Evolutionary conservation across 2,113 vertebrate genomes (phyloP).

Genomic region (Ahaetulla prasina): DNA sequence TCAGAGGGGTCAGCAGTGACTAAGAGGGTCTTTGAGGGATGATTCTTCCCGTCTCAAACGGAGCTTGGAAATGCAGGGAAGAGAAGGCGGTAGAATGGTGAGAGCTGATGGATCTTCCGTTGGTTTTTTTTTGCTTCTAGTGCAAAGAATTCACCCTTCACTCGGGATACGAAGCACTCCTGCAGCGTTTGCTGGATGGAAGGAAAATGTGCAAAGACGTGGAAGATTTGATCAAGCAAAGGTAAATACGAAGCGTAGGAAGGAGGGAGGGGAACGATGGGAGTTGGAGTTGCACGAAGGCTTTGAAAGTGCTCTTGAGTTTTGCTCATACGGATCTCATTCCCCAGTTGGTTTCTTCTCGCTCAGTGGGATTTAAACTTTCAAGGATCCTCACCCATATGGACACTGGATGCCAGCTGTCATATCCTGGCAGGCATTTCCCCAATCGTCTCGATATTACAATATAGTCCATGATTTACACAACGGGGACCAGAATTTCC

Average conservation of each 20-base stretch:
- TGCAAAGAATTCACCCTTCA: slow-evolving; percentile 82
- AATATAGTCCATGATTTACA: background rate
- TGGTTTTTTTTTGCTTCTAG: slow-evolving; percentile 57
- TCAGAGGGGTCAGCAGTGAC: background rate
- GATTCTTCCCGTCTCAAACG: background rate
- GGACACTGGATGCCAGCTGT: background rate
- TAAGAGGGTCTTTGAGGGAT: background rate
- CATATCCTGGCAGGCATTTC: background rate
- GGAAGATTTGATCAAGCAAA: slow-evolving; percentile 90
- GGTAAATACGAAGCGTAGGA: slow-evolving; percentile 61
- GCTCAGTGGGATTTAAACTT: background rate
- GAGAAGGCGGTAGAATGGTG: background rate
- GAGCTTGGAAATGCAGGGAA: background rate
- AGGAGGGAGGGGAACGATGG: background rate
- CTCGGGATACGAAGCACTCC: slow-evolving; percentile 78
- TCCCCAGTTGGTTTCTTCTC: background rate
- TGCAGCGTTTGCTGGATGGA: slow-evolving; percentile 83
- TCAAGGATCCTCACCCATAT: background rate
- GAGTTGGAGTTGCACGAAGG: background rate
- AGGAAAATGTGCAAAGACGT: slow-evolving; percentile 90
- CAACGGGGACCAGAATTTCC: background rate
- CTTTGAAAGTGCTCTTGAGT: background rate
- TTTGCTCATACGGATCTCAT: background rate
- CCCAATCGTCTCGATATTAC: background rate
- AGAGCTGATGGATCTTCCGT: background rate